Evolutionary conservation across 2,113 vertebrate genomes (phyloP), one percentile per base, ranked within the genome.

Genomic region (Hepsetus odoe): DNA sequence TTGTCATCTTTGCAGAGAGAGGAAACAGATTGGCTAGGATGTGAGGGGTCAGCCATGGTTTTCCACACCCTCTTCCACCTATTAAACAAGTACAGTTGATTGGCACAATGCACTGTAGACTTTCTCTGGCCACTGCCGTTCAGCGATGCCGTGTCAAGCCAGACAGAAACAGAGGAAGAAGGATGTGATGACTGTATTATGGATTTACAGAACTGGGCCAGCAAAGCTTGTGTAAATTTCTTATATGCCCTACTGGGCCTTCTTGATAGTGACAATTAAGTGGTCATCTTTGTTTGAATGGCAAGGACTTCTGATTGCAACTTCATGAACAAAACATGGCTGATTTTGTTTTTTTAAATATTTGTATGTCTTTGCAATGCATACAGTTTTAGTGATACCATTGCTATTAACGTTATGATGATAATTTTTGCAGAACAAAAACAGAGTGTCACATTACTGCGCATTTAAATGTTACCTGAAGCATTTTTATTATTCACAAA

Each of bases 11-110:
- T 1, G n/a, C n/a, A 11, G 51, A 22, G 12, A 55, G 22, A 10
- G n/a, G 51, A 55, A 55, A 55, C 51, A 53, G 51, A 55, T 7
- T 55, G 51, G 12, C 51, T 5, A n/a, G 51, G 51, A 55, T 55
- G n/a, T 55, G 51, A 55, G 9, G 51, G 51, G 51, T 55, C 51
- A 55, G n/a, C n/a, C 51, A 55, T 18, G 51, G n/a, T 24, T 22
- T 55, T 55, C 51, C 51, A 55, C 51, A 55, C 51, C 51, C 51
- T 55, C 51, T 55, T 55, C 51, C 51, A 10, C 51, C 9, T 55
- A 10, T 22, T 55, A 55, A 22, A 11, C 51, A 55, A 55, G 2
- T 24, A 5, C n/a, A 22, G 51, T 3, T 18, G n/a, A 22, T 10
- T 51, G 49, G 49, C 49, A 51, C 49, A 51, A 55, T n/a, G 51